These are phyloP conservation scores for Tribolium madens DNA, from an alignment of 1,140 invertebrate genomes.

Conservation along the genomic window DNA sequence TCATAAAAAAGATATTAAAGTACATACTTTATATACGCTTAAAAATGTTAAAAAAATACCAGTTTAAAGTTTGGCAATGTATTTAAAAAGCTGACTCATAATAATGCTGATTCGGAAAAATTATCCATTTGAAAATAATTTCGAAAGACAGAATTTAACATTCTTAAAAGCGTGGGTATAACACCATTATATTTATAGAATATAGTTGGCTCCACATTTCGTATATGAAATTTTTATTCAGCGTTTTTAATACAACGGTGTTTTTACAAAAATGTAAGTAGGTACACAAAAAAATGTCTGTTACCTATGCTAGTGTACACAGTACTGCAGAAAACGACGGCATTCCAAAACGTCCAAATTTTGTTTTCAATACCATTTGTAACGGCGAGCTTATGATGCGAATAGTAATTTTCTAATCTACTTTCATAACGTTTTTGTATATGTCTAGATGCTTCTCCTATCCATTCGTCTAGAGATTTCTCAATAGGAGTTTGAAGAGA, in stretches of 20 bases:
- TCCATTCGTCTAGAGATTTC: constrained; percentile 65
- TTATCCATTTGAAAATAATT: too few species aligned
- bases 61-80: too few species aligned
- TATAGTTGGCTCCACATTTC: background rate
- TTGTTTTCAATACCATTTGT: constrained; percentile 59
- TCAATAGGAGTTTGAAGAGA: constrained; percentile 53
- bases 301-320: constrained; percentile 94
- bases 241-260: background rate
- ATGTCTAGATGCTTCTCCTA: constrained; percentile 65
- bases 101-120: too few species aligned
- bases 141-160: too few species aligned
- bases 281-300: constrained; percentile 53
- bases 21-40: too few species aligned
- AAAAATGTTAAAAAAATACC: too few species aligned
- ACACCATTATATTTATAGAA: constrained; percentile 17
- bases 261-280: background rate
- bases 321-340: constrained; percentile 91
- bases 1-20: too few species aligned
- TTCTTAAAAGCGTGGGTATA: background rate
- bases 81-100: too few species aligned
- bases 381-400: constrained; percentile 60
- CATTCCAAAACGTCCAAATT: constrained; percentile 89
- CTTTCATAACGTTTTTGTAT: constrained; percentile 69
- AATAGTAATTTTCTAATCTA: constrained; percentile 65
- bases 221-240: too few species aligned